Conservation (phyloP, 2,888 invertebrate species). For the Tinea pellionella region DNA sequence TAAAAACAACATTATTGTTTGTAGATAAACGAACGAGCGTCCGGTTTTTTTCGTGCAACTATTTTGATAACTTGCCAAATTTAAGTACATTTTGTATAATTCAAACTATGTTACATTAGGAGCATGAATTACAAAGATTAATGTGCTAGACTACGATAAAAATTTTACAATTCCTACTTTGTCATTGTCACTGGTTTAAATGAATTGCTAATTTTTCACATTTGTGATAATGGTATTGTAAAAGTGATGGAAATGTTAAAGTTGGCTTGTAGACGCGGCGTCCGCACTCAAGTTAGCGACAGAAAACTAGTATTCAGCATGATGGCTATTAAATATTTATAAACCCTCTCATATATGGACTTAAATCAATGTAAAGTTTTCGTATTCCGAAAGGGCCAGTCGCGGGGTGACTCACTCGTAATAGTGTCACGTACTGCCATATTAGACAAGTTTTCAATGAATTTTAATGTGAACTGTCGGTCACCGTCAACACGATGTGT, state of each 20-base stretch:
- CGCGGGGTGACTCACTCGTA: constrained; percentile 24
- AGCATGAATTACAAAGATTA: constrained; percentile 2
- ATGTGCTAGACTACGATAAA: neutral
- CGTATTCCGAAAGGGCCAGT: constrained; percentile 25
- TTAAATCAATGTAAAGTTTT: constrained; percentile 32
- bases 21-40: constrained; percentile 31
- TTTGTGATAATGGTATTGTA: constrained; percentile 4
- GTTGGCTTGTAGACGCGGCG: neutral
- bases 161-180: neutral
- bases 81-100: neutral
- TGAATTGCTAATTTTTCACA: constrained; percentile 5
- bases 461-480: constrained; percentile 37
- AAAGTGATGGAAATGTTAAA: constrained; percentile 6
- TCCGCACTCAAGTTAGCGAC: neutral
- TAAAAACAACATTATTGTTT: constrained; percentile 34
- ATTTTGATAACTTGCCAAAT: constrained; percentile 24
- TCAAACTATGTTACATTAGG: neutral
- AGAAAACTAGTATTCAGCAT: neutral
- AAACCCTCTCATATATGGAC: constrained; percentile 24
- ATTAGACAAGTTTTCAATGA: constrained; percentile 48
- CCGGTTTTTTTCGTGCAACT: constrained; percentile 29
- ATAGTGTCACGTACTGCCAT: constrained; percentile 36
- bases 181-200: constrained; percentile 2
- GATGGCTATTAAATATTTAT: constrained; percentile 1
- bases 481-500: constrained; percentile 11